Conservation (phyloP, 2,797 vertebrate genomes). For the Intellagama lesueurii region DNA sequence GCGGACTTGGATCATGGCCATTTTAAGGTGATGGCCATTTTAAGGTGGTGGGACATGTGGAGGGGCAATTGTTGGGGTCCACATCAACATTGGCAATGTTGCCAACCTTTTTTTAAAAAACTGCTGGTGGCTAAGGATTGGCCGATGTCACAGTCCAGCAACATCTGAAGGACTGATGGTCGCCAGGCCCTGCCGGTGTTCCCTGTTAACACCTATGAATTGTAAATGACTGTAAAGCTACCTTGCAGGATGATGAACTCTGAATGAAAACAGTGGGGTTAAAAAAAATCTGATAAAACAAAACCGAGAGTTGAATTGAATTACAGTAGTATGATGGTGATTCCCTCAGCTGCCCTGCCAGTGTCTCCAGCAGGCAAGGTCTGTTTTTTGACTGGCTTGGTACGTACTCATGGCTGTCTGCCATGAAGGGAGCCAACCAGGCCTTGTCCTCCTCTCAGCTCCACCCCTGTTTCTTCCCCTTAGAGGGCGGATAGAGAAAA, state of each 20-base stretch:
- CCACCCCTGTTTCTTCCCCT: slow-evolving; percentile 24
- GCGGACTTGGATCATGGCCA: too few species aligned
- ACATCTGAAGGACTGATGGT: background rate
- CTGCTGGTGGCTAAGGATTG: too few species aligned
- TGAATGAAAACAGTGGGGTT: background rate
- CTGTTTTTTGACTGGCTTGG: slow-evolving; percentile 41
- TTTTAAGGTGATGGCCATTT: too few species aligned
- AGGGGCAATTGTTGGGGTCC: too few species aligned
- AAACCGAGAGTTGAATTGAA: background rate
- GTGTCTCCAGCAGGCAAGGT: background rate
- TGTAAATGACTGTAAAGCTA: background rate
- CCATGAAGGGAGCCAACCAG: slow-evolving; percentile 4
- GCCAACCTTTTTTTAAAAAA: too few species aligned
- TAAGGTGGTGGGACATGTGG: too few species aligned
- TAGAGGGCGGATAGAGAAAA: slow-evolving; percentile 33
- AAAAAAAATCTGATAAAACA: background rate
- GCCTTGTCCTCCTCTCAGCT: slow-evolving; percentile 39
- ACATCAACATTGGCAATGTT: too few species aligned
- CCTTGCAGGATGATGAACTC: background rate
- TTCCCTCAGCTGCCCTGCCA: background rate
- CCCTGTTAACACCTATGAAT: background rate
- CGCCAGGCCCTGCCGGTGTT: too few species aligned
- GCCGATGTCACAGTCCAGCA: background rate
- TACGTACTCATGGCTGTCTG: slow-evolving; percentile 36
- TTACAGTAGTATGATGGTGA: too few species aligned